phyloP scores from a whole-genome alignment of 2,888 invertebrate genomes.

The Apotomis turbidana region DNA sequence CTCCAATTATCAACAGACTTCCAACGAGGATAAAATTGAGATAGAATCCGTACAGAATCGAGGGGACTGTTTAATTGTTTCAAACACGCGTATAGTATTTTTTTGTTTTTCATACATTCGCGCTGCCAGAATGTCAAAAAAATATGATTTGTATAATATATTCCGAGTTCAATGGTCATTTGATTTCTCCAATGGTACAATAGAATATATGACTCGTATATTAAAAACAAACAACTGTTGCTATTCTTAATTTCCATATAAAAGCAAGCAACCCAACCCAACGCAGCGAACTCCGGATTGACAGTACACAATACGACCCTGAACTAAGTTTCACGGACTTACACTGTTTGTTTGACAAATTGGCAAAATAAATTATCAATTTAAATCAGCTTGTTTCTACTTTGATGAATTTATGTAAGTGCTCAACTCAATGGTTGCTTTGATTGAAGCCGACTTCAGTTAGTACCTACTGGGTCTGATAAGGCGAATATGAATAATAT shows the following conservation, averaged over 20 bases:
- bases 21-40: too few relatives aligned
- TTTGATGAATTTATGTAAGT: slow-evolving; percentile 30
- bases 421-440: slow-evolving; percentile 5
- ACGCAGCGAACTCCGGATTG: slow-evolving; percentile 3
- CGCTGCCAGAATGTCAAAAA: too few relatives aligned
- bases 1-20: too few relatives aligned
- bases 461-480: neutral
- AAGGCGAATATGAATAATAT: slow-evolving; percentile 15
- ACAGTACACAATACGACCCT: slow-evolving; percentile 29
- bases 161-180: too few relatives aligned
- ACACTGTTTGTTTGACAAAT: slow-evolving; percentile 40
- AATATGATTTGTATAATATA: too few relatives aligned
- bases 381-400: slow-evolving; percentile 24
- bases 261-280: neutral
- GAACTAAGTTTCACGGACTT: slow-evolving; percentile 33
- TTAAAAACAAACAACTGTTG: slow-evolving; percentile 21
- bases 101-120: too few relatives aligned
- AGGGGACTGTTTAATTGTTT: too few relatives aligned
- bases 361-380: slow-evolving; percentile 36
- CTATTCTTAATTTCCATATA: slow-evolving; percentile 11
- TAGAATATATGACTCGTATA: neutral
- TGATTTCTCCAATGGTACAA: too few relatives aligned
- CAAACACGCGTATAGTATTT: too few relatives aligned
- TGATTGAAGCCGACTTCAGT: slow-evolving; percentile 22
- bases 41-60: too few relatives aligned